These are phyloP conservation scores for Chromoteleia sp. DNA, from an alignment of 2,888 invertebrate species.

Conservation along the genomic window DNA sequence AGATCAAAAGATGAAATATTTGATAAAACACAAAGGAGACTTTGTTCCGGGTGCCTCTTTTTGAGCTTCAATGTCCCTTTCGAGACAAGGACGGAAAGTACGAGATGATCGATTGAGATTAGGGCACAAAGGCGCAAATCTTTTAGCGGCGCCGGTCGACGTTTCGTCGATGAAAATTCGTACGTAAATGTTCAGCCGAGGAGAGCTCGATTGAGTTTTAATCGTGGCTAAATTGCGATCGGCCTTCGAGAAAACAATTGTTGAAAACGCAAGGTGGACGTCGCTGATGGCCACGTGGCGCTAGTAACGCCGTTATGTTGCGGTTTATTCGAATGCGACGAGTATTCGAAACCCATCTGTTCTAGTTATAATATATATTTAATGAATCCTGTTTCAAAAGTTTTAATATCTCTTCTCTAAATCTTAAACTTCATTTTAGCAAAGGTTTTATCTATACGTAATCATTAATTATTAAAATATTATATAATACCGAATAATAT, in stretches of 20 bases:
- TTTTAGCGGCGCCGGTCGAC: not conserved
- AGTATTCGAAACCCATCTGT: too few relatives aligned
- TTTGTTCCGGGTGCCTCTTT: constrained; percentile 50
- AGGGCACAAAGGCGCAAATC: constrained; percentile 42
- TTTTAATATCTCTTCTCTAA: too few relatives aligned
- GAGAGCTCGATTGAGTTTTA: not conserved
- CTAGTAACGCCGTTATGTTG: too few relatives aligned
- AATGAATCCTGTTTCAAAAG: too few relatives aligned
- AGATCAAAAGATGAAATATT: constrained; percentile 67
- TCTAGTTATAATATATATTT: too few relatives aligned
- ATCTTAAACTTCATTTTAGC: too few relatives aligned
- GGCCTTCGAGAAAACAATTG: constrained; percentile 1
- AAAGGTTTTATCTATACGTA: too few relatives aligned
- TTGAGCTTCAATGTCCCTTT: constrained; percentile 45
- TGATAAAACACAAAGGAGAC: constrained; percentile 62
- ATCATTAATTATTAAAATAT: too few relatives aligned
- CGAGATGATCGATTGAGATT: constrained; percentile 59
- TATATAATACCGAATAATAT: too few relatives aligned
- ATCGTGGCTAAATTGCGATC: not conserved
- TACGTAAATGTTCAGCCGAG: constrained; percentile 1
- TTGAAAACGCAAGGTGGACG: not conserved
- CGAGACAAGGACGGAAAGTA: constrained; percentile 45
- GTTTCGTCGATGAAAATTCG: not conserved
- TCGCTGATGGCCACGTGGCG: not conserved
- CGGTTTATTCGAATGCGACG: too few relatives aligned